Evolutionary conservation across 2,113 vertebrate genomes (phyloP).

Genomic region (Clinocottus analis): DNA sequence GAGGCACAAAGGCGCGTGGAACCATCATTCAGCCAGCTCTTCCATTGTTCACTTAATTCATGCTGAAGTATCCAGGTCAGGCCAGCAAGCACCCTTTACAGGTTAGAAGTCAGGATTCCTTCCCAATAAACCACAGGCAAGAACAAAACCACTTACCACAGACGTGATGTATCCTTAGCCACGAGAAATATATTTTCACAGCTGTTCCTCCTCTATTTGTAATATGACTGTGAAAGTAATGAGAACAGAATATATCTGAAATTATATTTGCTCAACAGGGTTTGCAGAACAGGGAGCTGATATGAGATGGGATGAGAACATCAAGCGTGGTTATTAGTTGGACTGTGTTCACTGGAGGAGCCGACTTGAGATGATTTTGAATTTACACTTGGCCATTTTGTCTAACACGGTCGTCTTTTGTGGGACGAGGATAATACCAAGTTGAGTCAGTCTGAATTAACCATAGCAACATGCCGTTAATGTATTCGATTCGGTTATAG

Average conservation of each 20-base stretch:
- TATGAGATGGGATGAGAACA: slow-evolving; percentile 61
- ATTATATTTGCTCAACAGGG: slow-evolving; percentile 70
- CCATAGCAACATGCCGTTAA: slow-evolving; percentile 30
- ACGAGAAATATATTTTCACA: slow-evolving; percentile 63
- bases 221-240: slow-evolving; percentile 70
- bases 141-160: slow-evolving; percentile 53
- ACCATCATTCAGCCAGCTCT: slow-evolving; percentile 78
- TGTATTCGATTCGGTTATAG: slow-evolving; percentile 42
- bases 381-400: slow-evolving; percentile 38
- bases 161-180: slow-evolving; percentile 59
- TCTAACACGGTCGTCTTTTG: slow-evolving; percentile 36
- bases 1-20: slow-evolving; percentile 79
- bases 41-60: slow-evolving; percentile 82
- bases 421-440: slow-evolving; percentile 34
- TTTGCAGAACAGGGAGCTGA: slow-evolving; percentile 64
- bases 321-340: slow-evolving; percentile 55
- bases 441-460: slow-evolving; percentile 45
- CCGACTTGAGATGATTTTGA: slow-evolving; percentile 44
- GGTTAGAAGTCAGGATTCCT: slow-evolving; percentile 76
- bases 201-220: slow-evolving; percentile 65
- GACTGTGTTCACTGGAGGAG: slow-evolving; percentile 45
- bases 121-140: slow-evolving; percentile 50
- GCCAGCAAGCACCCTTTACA: slow-evolving; percentile 69
- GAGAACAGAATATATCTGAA: slow-evolving; percentile 70
- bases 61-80: slow-evolving; percentile 84